Evolutionary conservation across 2,888 invertebrate species (phyloP).

Genomic region (Lasioglossum figueresi): DNA sequence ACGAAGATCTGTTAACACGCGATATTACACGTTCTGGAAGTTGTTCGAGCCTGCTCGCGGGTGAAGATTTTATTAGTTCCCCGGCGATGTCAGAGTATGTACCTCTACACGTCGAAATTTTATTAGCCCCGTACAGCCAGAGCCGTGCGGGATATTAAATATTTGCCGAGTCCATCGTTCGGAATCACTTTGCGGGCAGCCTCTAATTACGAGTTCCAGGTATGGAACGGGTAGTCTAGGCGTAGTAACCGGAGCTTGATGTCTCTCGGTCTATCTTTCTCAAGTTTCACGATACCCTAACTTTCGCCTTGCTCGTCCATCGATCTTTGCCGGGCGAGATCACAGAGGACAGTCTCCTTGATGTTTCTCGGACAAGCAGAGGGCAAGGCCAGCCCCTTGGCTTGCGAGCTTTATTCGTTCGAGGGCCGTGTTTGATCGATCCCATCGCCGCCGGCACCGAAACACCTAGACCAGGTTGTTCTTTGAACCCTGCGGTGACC

Average conservation of each 20-base stretch:
- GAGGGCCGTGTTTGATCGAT: slow-evolving; percentile 64
- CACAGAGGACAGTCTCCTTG: slow-evolving; percentile 66
- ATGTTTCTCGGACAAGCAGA: slow-evolving; percentile 58
- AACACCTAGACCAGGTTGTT: slow-evolving; percentile 49
- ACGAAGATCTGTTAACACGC: background rate
- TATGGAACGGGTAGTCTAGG: slow-evolving; percentile 20
- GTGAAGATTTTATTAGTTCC: background rate
- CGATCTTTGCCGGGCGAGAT: slow-evolving; percentile 61
- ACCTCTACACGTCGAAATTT: slow-evolving; percentile 9
- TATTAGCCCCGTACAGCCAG: background rate
- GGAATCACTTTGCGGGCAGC: slow-evolving; percentile 22
- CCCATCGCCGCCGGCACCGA: slow-evolving; percentile 59
- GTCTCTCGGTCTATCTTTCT: slow-evolving; percentile 25
- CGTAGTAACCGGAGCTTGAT: slow-evolving; percentile 22
- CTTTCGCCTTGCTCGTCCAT: slow-evolving; percentile 45
- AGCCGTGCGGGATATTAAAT: slow-evolving; percentile 13
- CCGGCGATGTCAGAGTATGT: background rate
- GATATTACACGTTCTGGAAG: background rate
- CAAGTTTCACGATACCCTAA: slow-evolving; percentile 45
- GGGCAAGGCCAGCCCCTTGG: slow-evolving; percentile 50
- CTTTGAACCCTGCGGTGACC: slow-evolving; percentile 60
- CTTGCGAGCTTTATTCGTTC: slow-evolving; percentile 60
- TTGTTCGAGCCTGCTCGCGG: background rate
- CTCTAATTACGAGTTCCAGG: slow-evolving; percentile 45
- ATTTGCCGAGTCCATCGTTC: slow-evolving; percentile 10